These are phyloP conservation scores for Dolichallabes microphthalmus DNA, from an alignment of 2,113 vertebrate species.

Conservation along the genomic window DNA sequence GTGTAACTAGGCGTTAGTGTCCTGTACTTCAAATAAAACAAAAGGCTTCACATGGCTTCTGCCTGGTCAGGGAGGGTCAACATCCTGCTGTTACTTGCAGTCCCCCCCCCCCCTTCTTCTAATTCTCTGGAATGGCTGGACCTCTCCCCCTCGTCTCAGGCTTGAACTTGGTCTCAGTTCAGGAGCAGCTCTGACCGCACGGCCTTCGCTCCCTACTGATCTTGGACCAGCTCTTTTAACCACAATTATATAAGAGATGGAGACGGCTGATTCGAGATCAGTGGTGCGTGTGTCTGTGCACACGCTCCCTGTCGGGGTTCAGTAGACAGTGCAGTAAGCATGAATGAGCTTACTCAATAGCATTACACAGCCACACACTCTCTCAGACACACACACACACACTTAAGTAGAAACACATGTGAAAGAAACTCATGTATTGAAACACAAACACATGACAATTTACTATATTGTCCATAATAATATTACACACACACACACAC, in stretches of 20 bases:
- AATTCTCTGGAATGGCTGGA: neutral
- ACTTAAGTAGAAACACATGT: neutral
- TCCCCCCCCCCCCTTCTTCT: neutral
- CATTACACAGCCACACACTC: neutral
- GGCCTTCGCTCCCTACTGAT: neutral
- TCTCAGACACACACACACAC: neutral
- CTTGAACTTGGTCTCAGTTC: neutral
- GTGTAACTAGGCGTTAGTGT: neutral
- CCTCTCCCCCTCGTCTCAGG: neutral
- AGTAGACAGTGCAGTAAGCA: slow-evolving; percentile 1
- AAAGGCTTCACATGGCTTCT: neutral
- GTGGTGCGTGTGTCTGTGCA: neutral
- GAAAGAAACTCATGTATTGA: neutral
- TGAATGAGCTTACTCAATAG: slow-evolving; percentile 7
- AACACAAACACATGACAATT: neutral
- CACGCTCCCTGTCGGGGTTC: neutral
- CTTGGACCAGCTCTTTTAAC: neutral
- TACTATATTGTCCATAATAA: neutral
- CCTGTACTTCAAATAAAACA: neutral
- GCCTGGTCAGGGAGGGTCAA: neutral
- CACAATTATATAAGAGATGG: neutral
- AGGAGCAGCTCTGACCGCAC: slow-evolving; percentile 4
- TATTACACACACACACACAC: neutral
- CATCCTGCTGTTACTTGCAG: too few species aligned
- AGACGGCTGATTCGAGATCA: neutral